A percentile compares a stretch with the other conserved stretches of the same genome.
Evolutionary conservation across 2,113 vertebrate genomes (phyloP).

Genomic region (Xiphophorus hellerii): DNA sequence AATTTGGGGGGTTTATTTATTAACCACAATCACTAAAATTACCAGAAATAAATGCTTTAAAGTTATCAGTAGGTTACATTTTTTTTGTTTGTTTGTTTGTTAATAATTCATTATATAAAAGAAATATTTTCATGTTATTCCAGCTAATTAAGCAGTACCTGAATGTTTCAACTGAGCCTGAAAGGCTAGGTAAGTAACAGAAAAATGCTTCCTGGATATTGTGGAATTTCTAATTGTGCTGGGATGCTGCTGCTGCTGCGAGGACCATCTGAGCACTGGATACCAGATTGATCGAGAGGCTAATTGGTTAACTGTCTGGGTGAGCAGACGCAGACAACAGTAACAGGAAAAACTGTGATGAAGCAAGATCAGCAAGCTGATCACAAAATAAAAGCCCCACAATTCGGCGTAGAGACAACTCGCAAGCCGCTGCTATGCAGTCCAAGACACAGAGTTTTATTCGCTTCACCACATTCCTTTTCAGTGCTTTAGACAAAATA

Average conservation of each 20-base stretch:
- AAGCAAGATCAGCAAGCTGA: background rate
- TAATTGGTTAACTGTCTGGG: slow-evolving; percentile 30
- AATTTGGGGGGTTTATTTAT: too few relatives aligned
- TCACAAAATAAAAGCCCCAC: background rate
- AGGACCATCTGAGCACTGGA: background rate
- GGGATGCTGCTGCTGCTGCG: slow-evolving; percentile 3
- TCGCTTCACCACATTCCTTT: background rate
- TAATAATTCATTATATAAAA: too few relatives aligned
- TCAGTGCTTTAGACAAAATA: background rate
- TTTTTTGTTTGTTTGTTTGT: too few relatives aligned
- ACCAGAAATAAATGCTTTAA: too few relatives aligned
- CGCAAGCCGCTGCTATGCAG: background rate
- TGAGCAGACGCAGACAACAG: background rate
- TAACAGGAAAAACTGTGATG: background rate
- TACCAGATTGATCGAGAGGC: slow-evolving; percentile 21
- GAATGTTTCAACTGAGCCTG: slow-evolving; percentile 13
- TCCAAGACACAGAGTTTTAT: slow-evolving; percentile 36
- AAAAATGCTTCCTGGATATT: slow-evolving; percentile 1
- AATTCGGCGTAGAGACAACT: background rate
- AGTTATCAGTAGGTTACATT: too few relatives aligned
- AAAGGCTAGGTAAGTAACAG: background rate
- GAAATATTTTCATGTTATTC: too few relatives aligned
- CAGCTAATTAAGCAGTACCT: too few relatives aligned
- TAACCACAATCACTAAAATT: too few relatives aligned
- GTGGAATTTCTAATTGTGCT: slow-evolving; percentile 3